Base-by-base conservation (phyloP, 2,888 invertebrate genomes). In the Leptogaster cylindrica region DNA sequence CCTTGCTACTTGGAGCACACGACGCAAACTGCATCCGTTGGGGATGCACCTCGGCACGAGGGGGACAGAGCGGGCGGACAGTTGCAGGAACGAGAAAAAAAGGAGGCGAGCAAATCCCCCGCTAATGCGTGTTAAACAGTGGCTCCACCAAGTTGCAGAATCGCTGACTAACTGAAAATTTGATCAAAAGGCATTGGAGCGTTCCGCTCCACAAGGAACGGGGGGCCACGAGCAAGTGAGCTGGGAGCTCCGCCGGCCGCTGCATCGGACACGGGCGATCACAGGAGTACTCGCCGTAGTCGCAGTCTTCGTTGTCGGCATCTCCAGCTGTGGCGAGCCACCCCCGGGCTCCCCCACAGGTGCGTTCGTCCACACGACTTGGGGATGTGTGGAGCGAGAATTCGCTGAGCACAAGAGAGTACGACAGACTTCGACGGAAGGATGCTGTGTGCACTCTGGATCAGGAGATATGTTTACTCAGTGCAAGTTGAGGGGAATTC, bases 81-180 rank as follows among this genome's bases (percentile, higher is more conserved):
- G 31, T 31, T 8, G 31, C 10, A 7, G 10, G 10, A 41, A 2
- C n/a, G 14, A 1, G 25, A 27, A 25, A 51, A 28, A 28, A 61
- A 61, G 27, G 44, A 61, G 16, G 27, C 20, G 27, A 61, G 14
- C 61, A 61, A 61, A 61, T 61, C 61, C 44, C 44, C 44, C 41
- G 28, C 41, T 44, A 61, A 61, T 61, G 61, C 61, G 61, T 64
- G 28, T 48, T 64, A 44, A 64, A 23, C 66, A 55, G 58, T 58
- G 66, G 44, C 44, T 66, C 55, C 66, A 66, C 58, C 66, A 48
- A 58, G 46, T 52, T 66, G 58, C 66, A 66, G 66, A 66, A 58
- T 55, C 58, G 58, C 48, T 66, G 66, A 66, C 66, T 66, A 66
- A 66, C 66, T 66, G 66, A 66, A 66, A 66, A 66, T 31, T 58